Base-by-base conservation (phyloP, 2,888 invertebrate species). In the Alentia gelatinosa region DNA sequence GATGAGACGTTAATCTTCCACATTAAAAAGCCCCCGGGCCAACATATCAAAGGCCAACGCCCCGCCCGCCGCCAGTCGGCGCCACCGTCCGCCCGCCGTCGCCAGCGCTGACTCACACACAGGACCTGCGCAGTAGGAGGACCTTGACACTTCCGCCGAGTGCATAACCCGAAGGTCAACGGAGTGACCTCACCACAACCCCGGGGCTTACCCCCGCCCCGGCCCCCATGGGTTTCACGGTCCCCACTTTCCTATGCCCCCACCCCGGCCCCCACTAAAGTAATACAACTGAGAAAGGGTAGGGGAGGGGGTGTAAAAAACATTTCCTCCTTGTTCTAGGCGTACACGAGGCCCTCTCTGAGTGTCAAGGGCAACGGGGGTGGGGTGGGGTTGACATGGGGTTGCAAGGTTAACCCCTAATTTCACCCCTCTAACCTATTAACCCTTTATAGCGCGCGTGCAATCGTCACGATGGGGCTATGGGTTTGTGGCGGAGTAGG, bases 131-230 rank as follows among this genome's bases (percentile, higher is more conserved):
- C 79, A 74, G 74, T 74, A 5, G 35, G 33, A 74, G 12, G 4
- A 39, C 79, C 39, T 79, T 79, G 79, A 79, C 79, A 79, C 79
- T 79, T 79, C 79, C 79, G 79, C 39, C 39, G 19, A 12, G 37
- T 79, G 37, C 39, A 39, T 37, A 79, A 79, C 79, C 79, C 79
- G 23, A 79, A 79, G 79, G 79, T 79, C 79, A 79, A 35, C 12
- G 5, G 15, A 0, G 79, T 26, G 79, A 3, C 79, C 26, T 68
- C 3, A 56, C 5, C 56, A 4, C n/a, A n/a, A 56, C 56, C 56
- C 56, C 19, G 3, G 56, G 12, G 56, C 56, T 56, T 19, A 42
- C 56, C 56, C 19, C 19, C 19, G 19, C 19, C 19, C 56, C 12
- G n/a, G 19, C 3, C 56, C 56, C 56, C 5, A 5, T 56, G 23